Percentiles rank a stretch among this genome's conserved stretches.
These are phyloP conservation scores for Neogobius melanostomus DNA, from an alignment of 2,113 vertebrate genomes.

Conservation along the genomic window DNA sequence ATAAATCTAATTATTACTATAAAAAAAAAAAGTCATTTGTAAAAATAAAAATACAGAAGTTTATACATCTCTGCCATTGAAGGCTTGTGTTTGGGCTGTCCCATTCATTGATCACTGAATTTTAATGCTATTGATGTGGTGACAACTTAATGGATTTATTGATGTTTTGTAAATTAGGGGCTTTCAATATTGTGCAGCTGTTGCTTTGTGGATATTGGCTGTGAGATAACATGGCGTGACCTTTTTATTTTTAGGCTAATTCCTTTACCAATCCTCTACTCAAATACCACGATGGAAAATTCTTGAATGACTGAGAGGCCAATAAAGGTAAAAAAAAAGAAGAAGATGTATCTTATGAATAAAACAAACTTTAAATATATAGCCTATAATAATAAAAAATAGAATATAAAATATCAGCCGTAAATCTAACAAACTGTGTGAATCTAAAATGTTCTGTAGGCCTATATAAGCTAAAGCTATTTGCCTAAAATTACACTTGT, in stretches of 20 bases:
- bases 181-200: not conserved
- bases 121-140: conserved; percentile 35
- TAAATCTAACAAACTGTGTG: not conserved
- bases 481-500: not conserved
- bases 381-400: too few relatives aligned
- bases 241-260: not conserved
- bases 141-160: conserved; percentile 16
- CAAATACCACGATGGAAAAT: too few relatives aligned
- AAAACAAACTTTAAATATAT: too few relatives aligned
- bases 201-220: not conserved
- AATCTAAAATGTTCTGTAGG: not conserved
- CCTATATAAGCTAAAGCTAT: too few relatives aligned
- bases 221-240: not conserved
- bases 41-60: not conserved
- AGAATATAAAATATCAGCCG: too few relatives aligned
- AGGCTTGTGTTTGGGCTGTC: conserved; percentile 4
- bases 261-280: not conserved
- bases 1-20: too few relatives aligned
- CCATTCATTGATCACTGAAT: conserved; percentile 17
- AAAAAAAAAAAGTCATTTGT: not conserved
- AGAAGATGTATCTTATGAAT: too few relatives aligned
- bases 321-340: too few relatives aligned
- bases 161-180: conserved; percentile 8
- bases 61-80: not conserved
- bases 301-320: too few relatives aligned